A percentile compares a stretch with the other conserved stretches of the same genome.
phyloP scores from a whole-genome alignment of 2,888 invertebrate genomes.

The Griposia aprilina region DNA sequence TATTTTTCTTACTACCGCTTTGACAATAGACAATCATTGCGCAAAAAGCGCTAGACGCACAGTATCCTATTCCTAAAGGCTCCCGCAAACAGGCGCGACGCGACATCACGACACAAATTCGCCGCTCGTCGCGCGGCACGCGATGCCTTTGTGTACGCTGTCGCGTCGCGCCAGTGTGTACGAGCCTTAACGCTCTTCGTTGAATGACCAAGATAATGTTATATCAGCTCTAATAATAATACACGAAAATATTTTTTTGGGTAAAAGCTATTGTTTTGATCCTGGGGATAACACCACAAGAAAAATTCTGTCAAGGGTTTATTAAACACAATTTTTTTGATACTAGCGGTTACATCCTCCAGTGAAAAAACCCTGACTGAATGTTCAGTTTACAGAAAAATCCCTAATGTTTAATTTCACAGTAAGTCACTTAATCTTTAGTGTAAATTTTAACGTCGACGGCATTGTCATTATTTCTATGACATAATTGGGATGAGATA shows the following conservation, averaged over 20 bases:
- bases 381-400: background rate
- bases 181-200: slow-evolving; percentile 27
- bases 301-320: background rate
- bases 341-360: too few species aligned
- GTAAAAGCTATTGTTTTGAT: background rate
- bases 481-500: slow-evolving; percentile 34
- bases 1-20: slow-evolving; percentile 30
- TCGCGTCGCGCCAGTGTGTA: too few species aligned
- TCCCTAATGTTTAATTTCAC: background rate
- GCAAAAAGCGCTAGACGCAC: slow-evolving; percentile 34
- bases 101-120: too few species aligned
- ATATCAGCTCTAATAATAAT: background rate
- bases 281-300: background rate
- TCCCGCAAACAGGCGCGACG: too few species aligned
- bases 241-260: too few species aligned
- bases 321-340: background rate
- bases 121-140: too few species aligned
- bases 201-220: background rate
- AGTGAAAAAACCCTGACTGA: background rate
- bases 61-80: too few species aligned
- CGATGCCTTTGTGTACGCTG: too few species aligned
- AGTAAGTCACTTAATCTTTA: background rate
- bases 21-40: slow-evolving; percentile 20
- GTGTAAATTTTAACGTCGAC: background rate
- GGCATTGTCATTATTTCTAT: slow-evolving; percentile 21